Base-by-base conservation (phyloP, 2,113 vertebrate species). In the Uropsilus gracilis region DNA sequence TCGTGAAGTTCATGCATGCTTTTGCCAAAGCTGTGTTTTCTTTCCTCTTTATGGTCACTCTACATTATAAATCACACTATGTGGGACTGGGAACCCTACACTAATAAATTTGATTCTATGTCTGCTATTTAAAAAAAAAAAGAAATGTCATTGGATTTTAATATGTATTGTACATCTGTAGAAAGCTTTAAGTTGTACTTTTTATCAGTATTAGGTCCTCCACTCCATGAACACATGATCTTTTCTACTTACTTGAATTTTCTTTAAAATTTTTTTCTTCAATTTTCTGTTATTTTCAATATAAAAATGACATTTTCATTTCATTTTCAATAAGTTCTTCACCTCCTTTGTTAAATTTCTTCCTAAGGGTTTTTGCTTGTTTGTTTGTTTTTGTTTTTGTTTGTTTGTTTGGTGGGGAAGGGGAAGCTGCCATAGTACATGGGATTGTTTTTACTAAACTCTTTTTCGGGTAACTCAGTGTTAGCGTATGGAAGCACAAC, bases 121-220 rank as follows among this genome's bases (percentile, higher is more conserved):
- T 48, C 24, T 71, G 17, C 9, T 53, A 12, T 53, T 53, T n/a
- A n/a, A n/a, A n/a, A n/a, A n/a, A 53, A 53, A 53, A 53, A 53
- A 12, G 9, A 12, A 86, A 63, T 30, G 3, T 14, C 39, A 42
- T 34, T 94, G 44, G 30, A 46, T 61, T 30, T 61, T 61, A 10
- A 61, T 61, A 61, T 28, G 28, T 61, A 32, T 61, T 61, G 17
- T 30, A 42, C 48, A 26, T 75, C 50, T 71, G 1, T 86, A 82
- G 59, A 46, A 24, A 24, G 50, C 8, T 76, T 34, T 24, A 20
- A 12, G 16, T n/a, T 32, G 13, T 2, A 32, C 1, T 82, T 69
- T 89, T 81, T 82, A 61, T 13, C 59, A 86, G 73, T 26, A 75
- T 55, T 30, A 61, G 30, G 59, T 30, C 32, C 69, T 89, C 63